These are phyloP conservation scores for Clitarchus hookeri DNA, from an alignment of 2,888 invertebrate genomes.

Conservation along the genomic window DNA sequence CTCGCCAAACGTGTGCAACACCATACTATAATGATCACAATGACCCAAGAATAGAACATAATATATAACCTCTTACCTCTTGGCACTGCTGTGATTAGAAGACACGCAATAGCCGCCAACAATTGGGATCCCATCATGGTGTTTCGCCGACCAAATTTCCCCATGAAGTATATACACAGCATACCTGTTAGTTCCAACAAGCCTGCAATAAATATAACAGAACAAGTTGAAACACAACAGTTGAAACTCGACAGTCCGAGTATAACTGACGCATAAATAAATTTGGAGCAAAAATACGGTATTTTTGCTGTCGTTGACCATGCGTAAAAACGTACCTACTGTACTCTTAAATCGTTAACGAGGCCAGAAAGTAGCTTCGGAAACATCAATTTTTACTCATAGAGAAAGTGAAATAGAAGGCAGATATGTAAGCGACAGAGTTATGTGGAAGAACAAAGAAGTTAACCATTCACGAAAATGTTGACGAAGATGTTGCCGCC, in stretches of 20 bases:
- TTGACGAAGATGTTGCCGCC: slow-evolving; percentile 83
- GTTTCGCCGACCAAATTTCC: slow-evolving; percentile 67
- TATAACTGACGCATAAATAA: not conserved
- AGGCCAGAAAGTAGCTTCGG: too few species aligned
- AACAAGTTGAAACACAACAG: not conserved
- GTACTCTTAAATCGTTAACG: too few species aligned
- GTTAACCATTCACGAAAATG: slow-evolving; percentile 57
- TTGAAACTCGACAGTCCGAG: not conserved
- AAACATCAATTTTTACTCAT: too few species aligned
- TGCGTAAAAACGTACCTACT: too few species aligned
- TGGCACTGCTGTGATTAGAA: slow-evolving; percentile 65
- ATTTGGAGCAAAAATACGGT: not conserved
- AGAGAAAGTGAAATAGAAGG: too few species aligned
- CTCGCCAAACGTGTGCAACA: too few species aligned
- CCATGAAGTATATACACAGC: slow-evolving; percentile 68
- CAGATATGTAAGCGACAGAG: too few species aligned
- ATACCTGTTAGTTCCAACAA: not conserved
- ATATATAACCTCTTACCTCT: slow-evolving; percentile 48
- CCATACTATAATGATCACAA: too few species aligned
- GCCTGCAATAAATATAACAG: slow-evolving; percentile 17
- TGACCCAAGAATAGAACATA: too few species aligned
- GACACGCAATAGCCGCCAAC: slow-evolving; percentile 68
- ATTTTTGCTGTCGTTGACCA: too few species aligned
- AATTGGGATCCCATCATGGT: slow-evolving; percentile 68
- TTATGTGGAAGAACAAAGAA: not conserved